Evolutionary conservation across 2,113 vertebrate genomes (phyloP), one percentile per base, ranked within the genome.

Genomic region (Siniperca knerii): DNA sequence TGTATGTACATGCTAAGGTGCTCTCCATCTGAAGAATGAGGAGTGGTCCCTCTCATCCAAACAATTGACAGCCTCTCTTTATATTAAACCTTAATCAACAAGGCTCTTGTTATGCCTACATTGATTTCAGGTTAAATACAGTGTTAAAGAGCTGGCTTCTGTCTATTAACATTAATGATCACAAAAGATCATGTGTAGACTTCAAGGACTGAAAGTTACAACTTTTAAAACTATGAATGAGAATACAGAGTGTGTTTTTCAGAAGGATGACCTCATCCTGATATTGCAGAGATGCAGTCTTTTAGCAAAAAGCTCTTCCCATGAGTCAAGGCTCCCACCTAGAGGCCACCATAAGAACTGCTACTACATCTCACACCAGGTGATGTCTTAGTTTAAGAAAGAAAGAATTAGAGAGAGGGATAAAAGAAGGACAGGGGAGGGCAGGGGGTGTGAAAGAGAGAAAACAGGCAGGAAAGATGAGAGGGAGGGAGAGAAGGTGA

Each of bases 201-300:
- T 73, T 46, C 23, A 68, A 62, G 18, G 29, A 76, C 18, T 65
- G 1, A 64, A 85, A 83, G 55, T 77, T 81, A 50, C 37, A 54
- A 85, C 76, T 71, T 84, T 69, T 33, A 25, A 87, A 93, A 90
- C 65, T 70, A 80, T 91, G 82, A 93, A 89, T 90, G 84, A 83
- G 60, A 86, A 82, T 11, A 69, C 58, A 68, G 62, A 76, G 68
- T n/a, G 42, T 65, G 44, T 81, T 84, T 80, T 87, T 75, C 78
- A 80, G 35, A 82, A 85, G 88, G 84, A 94, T 95, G 94, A 96
- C 93, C 91, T 95, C 95, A 96, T 95, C 88, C 65, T 73, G 65
- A 69, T 89, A 65, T 57, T 86, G 80, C 80, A 79, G 62, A 75
- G 54, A 44, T 68, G 57, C 18, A 7, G 52, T 58, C 69, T 73